Base-by-base conservation (phyloP, 2,888 invertebrate genomes). In the Chirona hameri region DNA sequence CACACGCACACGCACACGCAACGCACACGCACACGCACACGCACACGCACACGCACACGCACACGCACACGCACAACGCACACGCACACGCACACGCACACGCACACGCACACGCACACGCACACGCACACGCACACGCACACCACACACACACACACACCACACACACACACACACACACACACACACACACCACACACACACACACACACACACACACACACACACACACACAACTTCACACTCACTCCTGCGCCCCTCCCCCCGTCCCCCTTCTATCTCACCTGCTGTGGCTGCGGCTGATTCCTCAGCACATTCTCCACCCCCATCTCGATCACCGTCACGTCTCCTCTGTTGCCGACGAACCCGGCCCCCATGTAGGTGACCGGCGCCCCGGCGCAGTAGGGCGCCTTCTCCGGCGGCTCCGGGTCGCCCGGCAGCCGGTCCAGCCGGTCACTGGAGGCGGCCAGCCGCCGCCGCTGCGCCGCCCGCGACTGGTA, bases 251-350 rank as follows among this genome's bases (percentile, higher is more conserved):
- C 27, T 27, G 65, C 3, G 7, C 65, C n/a, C 12, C 65, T 27
- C 65, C 27, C n/a, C 65, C 65, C n/a, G 5, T 18, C 65, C n/a
- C 65, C 65, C n/a, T 27, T 27, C n/a, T 14, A 24, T 24, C 18
- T 76, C 39, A 76, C 76, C 76, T 39, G 29, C 84, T 83, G 82
- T 21, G 76, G 31, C 76, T 76, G 31, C 29, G 83, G 83, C 76
- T 84, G 88, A 86, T 85, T 87, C 87, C 79, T 87, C n/a, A 83
- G 60, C 69, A 85, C 84, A 29, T 84, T 83, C 24, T 80, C 82
- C 83, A 90, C 89, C 24, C 90, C 90, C 84, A 87, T 88, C 84
- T 90, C 89, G 46, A 91, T 90, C 86, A 90, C 89, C 85, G 88
- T 90, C 7, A 90, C 89, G 86, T 90, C 90, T 10, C 91, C 91